Evolutionary conservation across 2,888 invertebrate genomes (phyloP), one percentile per base, ranked within the genome.

Genomic region (Tuta absoluta): DNA sequence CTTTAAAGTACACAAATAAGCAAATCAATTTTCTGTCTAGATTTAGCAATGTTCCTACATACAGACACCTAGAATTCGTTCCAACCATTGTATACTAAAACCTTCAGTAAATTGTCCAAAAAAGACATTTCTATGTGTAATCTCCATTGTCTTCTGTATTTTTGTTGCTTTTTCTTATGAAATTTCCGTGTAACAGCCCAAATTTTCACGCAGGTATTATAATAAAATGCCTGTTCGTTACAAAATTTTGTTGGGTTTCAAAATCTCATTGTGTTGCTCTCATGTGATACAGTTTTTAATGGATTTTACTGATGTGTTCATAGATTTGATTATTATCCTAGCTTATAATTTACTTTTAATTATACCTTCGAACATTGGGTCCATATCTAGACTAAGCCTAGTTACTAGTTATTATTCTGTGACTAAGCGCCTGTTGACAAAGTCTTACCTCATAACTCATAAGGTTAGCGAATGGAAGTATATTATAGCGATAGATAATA

Each of bases 141-240:
- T 75, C 74, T 69, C 69, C 74, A 85, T 87, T 87, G 85, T 85
- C 79, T 73, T 66, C 66, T 71, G 73, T 79, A 76, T 53, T 51
- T 24, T 51, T 24, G 23, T 53, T 53, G 51, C 78, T 76, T 81
- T 80, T 79, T 75, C 77, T 83, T 83, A 79, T 75, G 83, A 85
- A 82, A 85, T 80, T 80, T 82, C 82, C 81, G 81, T 79, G 80
- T 78, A 83, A 77, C 76, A 75, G 72, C 68, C 64, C 69, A 75
- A 71, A 72, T 14, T 77, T 76, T 77, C 72, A 69, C 69, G 75
- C 76, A 77, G 77, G 67, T 65, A 70, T 70, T 71, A 70, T 68
- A 68, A 71, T 70, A 68, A 69, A 67, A 69, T 66, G 66, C 66
- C 69, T 68, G 72, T 72, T 66, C 71, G 69, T 75, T 73, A 69